Evolutionary conservation across 1,140 invertebrate species (phyloP).

Genomic region (Rhizoglyphus robini): DNA sequence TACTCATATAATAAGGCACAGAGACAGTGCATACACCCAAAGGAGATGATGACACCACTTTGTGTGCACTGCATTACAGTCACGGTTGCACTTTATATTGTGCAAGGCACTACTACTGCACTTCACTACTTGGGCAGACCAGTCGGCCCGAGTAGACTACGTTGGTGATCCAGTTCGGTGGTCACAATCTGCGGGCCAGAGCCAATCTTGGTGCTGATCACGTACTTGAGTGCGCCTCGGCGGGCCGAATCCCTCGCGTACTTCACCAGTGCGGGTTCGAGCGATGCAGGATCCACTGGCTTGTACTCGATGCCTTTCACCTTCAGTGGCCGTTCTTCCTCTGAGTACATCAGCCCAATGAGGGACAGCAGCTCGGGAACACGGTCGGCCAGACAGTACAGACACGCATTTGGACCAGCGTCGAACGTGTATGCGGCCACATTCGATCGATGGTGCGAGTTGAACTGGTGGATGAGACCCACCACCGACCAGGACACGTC

Average conservation of each 20-base stretch:
- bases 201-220: slow-evolving; percentile 67
- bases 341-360: slow-evolving; percentile 52
- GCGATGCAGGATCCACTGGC: slow-evolving; percentile 34
- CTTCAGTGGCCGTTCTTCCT: slow-evolving; percentile 27
- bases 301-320: neutral
- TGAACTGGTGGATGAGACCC: slow-evolving; percentile 66
- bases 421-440: slow-evolving; percentile 89
- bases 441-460: slow-evolving; percentile 44
- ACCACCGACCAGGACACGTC: slow-evolving; percentile 65
- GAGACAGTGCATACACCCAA: too few species aligned
- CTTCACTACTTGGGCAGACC: too few species aligned
- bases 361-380: slow-evolving; percentile 50
- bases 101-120: too few species aligned
- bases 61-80: too few species aligned
- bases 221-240: slow-evolving; percentile 63
- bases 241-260: slow-evolving; percentile 33
- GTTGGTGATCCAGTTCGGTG: too few species aligned
- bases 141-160: too few species aligned
- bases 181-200: slow-evolving; percentile 46
- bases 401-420: slow-evolving; percentile 88
- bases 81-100: too few species aligned
- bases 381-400: slow-evolving; percentile 66
- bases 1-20: too few species aligned
- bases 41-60: too few species aligned
- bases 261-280: slow-evolving; percentile 16